Evolutionary conservation across 2,888 invertebrate genomes (phyloP), one percentile per base, ranked within the genome.

Genomic region (Syrphus vitripennis): DNA sequence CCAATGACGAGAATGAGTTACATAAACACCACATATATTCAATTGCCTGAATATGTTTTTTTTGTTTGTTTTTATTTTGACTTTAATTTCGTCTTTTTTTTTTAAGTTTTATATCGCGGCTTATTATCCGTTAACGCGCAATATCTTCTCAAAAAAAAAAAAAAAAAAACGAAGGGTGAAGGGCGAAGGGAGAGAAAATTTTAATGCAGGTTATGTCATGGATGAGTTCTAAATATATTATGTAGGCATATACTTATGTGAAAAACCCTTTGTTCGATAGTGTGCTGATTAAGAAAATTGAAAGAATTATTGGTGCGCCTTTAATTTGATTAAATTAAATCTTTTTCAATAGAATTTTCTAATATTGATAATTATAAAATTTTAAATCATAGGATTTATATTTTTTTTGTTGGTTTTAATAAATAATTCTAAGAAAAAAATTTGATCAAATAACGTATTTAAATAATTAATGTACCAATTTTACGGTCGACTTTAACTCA

Each of bases 21-120:
- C 55, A 80, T 84, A 84, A 84, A 84, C 67, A 76, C 53, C 29
- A 48, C 48, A 71, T 55, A 37, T 12, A 65, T 77, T 81, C 57
- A 50, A 80, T 63, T 71, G 59, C 26, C 29, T 50, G n/a, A 71
- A 48, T n/a, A n/a, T 82, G 65, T 34, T 40, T 57, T 40, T 4
- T 61, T 57, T 59, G 14, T 45, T 70, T 53, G 45, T 57, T 40
- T 50, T 70, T 57, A 5, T 55, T 48, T 40, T 67, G 14, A 1
- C n/a, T 63, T 24, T 34, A 48, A 34, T 1, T 31, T 37, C 12
- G 26, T 16, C 16, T 10, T 26, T 37, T 34, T 19, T 24, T 40
- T 34, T 16, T 19, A 24, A 16, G n/a, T 50, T 61, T 45, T 37
- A 34, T 9, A 75, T 21, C 40, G 45, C 21, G 24, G 26, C 59